Evolutionary conservation across 64 coral and sea anemone genomes (phyloP).

Genomic region (Dendrophyllia cribrosa): DNA sequence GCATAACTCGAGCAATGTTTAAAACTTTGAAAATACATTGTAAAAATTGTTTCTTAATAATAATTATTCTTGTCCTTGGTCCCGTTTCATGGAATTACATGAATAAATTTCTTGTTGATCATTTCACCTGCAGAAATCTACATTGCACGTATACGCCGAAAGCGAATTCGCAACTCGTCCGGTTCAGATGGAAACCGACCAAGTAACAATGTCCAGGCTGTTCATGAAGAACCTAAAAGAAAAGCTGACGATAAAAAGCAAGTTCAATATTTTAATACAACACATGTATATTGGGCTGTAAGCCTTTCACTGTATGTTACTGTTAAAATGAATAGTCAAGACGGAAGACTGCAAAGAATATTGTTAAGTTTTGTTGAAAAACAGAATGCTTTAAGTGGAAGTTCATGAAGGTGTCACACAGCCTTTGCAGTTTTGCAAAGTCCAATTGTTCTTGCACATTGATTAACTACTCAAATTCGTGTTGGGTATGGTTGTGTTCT

Average conservation of each 20-base stretch:
- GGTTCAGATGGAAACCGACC: slow-evolving; percentile 86
- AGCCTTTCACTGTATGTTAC: slow-evolving; percentile 4
- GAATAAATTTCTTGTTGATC: background rate
- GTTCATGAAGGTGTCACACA: background rate
- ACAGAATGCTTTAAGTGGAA: background rate
- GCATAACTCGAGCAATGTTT: too few relatives aligned
- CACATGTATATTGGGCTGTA: slow-evolving; percentile 16
- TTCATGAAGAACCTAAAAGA: slow-evolving; percentile 88
- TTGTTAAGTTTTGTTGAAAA: slow-evolving; percentile 10
- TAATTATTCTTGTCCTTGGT: background rate
- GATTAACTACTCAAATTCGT: too few relatives aligned
- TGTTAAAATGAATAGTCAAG: slow-evolving; percentile 24
- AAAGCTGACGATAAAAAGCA: slow-evolving; percentile 87
- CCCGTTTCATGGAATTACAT: background rate
- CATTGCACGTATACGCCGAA: slow-evolving; percentile 89
- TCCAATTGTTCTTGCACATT: too few relatives aligned
- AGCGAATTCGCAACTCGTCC: slow-evolving; percentile 92
- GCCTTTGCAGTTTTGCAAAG: background rate
- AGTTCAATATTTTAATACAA: slow-evolving; percentile 88
- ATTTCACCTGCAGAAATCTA: slow-evolving; percentile 92
- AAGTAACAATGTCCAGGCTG: slow-evolving; percentile 98
- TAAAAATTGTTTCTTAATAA: too few relatives aligned
- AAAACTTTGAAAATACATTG: too few relatives aligned
- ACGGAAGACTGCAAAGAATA: slow-evolving; percentile 10
- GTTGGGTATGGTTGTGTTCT: background rate